phyloP scores from a whole-genome alignment of 2,888 invertebrate species.

The Netelia melanura region DNA sequence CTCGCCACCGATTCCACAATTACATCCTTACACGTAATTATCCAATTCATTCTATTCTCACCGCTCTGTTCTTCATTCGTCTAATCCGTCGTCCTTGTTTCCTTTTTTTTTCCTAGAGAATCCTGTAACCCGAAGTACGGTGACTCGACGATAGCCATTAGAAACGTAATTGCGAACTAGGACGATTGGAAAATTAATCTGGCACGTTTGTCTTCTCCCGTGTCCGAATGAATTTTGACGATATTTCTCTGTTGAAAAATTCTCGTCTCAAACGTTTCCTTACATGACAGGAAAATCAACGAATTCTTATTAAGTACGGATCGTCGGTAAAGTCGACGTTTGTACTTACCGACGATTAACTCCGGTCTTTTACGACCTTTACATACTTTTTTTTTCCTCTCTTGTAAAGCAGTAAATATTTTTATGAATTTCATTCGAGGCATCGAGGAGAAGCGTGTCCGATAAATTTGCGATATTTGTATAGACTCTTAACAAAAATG shows the following conservation, averaged over 20 bases:
- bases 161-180: too few species aligned
- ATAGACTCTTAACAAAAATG: not conserved
- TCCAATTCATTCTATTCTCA: conserved; percentile 39
- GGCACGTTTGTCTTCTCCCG: not conserved
- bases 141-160: too few species aligned
- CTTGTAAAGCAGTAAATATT: not conserved
- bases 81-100: not conserved
- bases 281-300: too few species aligned
- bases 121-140: not conserved
- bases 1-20: conserved; percentile 76
- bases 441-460: not conserved
- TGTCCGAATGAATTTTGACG: not conserved
- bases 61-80: not conserved
- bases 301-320: not conserved
- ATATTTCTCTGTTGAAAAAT: too few species aligned
- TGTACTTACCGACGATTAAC: conserved; percentile 1
- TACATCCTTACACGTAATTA: conserved; percentile 81
- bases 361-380: not conserved
- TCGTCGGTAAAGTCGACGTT: conserved; percentile 9
- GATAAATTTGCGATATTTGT: not conserved
- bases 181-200: too few species aligned
- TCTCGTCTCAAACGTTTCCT: too few species aligned
- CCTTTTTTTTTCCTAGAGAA: not conserved
- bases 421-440: not conserved
- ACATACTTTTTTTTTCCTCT: not conserved